phyloP scores from a whole-genome alignment of 2,888 invertebrate genomes.

The Meloe dianella region DNA sequence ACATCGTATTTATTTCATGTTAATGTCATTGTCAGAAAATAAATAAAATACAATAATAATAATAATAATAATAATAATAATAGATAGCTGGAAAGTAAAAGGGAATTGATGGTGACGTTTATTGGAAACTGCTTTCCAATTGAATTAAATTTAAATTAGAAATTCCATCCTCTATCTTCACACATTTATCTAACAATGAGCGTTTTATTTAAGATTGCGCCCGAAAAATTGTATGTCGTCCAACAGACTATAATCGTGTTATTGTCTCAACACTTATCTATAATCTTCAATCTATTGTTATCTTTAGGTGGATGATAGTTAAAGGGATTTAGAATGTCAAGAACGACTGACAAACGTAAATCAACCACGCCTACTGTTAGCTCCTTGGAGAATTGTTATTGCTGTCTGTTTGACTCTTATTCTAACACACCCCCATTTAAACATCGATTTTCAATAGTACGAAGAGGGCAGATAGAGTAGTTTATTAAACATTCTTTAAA shows the following conservation, averaged over 20 bases:
- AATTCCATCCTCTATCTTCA: not conserved
- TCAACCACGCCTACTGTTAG: slow-evolving; percentile 25
- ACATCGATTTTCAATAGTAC: not conserved
- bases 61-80: not conserved
- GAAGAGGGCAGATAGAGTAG: not conserved
- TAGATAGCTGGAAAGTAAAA: not conserved
- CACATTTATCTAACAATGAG: too few relatives aligned
- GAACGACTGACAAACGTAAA: slow-evolving; percentile 31
- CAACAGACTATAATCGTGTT: not conserved
- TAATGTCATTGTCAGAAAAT: not conserved
- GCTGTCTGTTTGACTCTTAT: not conserved
- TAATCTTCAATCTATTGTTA: not conserved
- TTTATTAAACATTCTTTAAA: not conserved
- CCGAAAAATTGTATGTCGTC: not conserved
- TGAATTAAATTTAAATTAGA: slow-evolving; percentile 12
- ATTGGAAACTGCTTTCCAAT: slow-evolving; percentile 22
- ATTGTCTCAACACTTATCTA: not conserved
- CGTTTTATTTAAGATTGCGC: not conserved
- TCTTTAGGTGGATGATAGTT: slow-evolving; percentile 1
- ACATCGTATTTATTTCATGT: not conserved
- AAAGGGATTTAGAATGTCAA: slow-evolving; percentile 16
- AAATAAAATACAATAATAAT: not conserved
- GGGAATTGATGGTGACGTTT: slow-evolving; percentile 11
- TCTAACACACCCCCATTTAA: not conserved
- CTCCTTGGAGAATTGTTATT: not conserved